Conservation (phyloP, 2,113 vertebrate species). For the Callopanchax toddi region DNA sequence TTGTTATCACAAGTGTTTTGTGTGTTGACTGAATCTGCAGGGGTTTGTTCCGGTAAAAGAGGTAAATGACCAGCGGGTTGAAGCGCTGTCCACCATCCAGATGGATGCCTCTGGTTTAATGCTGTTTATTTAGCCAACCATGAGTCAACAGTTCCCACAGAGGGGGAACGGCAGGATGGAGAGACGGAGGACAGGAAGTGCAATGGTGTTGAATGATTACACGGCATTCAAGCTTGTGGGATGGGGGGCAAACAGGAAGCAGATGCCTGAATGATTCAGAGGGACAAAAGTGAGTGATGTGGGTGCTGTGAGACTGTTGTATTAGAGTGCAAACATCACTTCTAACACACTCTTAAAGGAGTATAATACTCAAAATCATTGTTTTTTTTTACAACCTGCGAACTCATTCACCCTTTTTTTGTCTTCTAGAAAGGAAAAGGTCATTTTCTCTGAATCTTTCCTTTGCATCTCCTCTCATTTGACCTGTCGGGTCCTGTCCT, state of each 20-base stretch:
- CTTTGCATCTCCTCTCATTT: not conserved
- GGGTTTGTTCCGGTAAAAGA: constrained; percentile 56
- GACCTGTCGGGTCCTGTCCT: constrained; percentile 70
- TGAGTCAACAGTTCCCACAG: constrained; percentile 71
- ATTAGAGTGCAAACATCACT: constrained; percentile 6
- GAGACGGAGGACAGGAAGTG: constrained; percentile 63
- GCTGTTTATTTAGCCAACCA: constrained; percentile 71
- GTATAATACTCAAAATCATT: too few relatives aligned
- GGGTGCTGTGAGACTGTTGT: not conserved
- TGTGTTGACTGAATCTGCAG: constrained; percentile 50
- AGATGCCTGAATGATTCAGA: constrained; percentile 59
- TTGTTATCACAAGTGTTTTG: constrained; percentile 62
- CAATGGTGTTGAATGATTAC: constrained; percentile 62
- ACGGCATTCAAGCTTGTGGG: constrained; percentile 61
- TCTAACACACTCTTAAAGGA: constrained; percentile 10
- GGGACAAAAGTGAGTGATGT: constrained; percentile 29
- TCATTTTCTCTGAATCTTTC: too few relatives aligned
- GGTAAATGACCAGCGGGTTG: constrained; percentile 57
- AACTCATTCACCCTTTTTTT: too few relatives aligned
- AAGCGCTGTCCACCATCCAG: constrained; percentile 47
- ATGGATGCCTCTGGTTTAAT: constrained; percentile 49
- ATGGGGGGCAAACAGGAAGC: constrained; percentile 66
- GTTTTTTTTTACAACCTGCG: too few relatives aligned
- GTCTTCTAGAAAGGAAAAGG: too few relatives aligned
- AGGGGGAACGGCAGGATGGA: constrained; percentile 48